phyloP scores from a whole-genome alignment of 2,797 vertebrate genomes.

The Neosilurus mollespiculum region DNA sequence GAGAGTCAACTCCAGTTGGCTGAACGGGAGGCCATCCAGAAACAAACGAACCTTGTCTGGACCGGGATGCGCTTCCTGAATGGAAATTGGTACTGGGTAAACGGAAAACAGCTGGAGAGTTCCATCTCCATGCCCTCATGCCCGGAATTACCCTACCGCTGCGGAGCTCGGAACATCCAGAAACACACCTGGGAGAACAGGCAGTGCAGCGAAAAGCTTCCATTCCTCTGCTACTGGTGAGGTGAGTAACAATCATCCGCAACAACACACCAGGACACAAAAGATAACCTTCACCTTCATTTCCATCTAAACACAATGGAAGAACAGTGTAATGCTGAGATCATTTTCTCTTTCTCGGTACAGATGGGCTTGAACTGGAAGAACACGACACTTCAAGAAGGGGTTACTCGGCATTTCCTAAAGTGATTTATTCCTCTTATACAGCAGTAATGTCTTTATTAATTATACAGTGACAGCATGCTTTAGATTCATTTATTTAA shows the following conservation, averaged over 20 bases:
- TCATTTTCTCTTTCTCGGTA: background rate
- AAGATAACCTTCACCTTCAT: background rate
- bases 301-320: background rate
- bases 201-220: background rate
- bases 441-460: background rate
- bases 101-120: no score
- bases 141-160: background rate
- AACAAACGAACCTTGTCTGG: background rate
- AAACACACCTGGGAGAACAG: background rate
- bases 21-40: background rate
- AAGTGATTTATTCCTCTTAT: background rate
- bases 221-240: background rate
- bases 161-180: constrained; percentile 8
- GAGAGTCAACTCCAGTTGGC: background rate
- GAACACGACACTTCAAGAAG: background rate
- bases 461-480: background rate
- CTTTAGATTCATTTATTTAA: background rate
- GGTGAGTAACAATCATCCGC: background rate
- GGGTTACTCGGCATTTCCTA: background rate
- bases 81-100: background rate
- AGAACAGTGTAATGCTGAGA: background rate
- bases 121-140: background rate
- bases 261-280: background rate
- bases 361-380: background rate
- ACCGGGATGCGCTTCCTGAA: constrained; percentile 2